Evolutionary conservation across 2,888 invertebrate genomes (phyloP).

Genomic region (Apamea monoglypha): DNA sequence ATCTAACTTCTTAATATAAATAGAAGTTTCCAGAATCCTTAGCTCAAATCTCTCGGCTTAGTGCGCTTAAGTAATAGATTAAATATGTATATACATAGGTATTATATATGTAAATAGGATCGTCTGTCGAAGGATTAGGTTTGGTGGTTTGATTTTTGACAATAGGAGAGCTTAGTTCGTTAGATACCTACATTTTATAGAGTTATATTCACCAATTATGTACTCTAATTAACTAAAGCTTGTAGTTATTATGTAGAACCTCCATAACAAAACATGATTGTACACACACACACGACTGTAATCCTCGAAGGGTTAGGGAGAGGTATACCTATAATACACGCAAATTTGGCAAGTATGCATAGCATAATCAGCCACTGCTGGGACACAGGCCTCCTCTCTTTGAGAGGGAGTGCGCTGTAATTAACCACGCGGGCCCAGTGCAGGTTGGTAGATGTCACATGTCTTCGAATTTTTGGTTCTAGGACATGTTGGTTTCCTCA

Average conservation of each 20-base stretch:
- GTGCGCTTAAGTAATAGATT: slow-evolving; percentile 22
- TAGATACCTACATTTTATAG: background rate
- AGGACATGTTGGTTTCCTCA: too few species aligned
- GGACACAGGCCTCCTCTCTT: too few species aligned
- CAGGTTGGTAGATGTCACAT: too few species aligned
- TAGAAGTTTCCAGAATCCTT: slow-evolving; percentile 54
- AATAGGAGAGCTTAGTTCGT: background rate
- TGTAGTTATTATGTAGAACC: background rate
- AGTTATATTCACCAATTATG: background rate
- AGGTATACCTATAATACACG: background rate
- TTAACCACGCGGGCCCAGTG: too few species aligned
- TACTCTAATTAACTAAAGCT: background rate
- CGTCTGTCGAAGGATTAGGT: background rate
- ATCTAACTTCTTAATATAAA: slow-evolving; percentile 61
- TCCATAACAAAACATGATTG: background rate
- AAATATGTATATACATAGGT: slow-evolving; percentile 16
- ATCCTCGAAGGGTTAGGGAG: background rate
- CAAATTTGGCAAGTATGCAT: background rate
- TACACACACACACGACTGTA: background rate
- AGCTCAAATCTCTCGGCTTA: slow-evolving; percentile 24
- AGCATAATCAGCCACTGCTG: too few species aligned
- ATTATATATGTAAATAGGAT: slow-evolving; percentile 43
- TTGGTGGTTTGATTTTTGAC: background rate
- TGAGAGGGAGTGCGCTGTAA: too few species aligned
- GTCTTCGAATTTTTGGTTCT: too few species aligned